Evolutionary conservation across 37 sponge, comb jelly and placozoan species (phyloP), one percentile per base, ranked within the genome.

Genomic region (Eunapius fragilis): DNA sequence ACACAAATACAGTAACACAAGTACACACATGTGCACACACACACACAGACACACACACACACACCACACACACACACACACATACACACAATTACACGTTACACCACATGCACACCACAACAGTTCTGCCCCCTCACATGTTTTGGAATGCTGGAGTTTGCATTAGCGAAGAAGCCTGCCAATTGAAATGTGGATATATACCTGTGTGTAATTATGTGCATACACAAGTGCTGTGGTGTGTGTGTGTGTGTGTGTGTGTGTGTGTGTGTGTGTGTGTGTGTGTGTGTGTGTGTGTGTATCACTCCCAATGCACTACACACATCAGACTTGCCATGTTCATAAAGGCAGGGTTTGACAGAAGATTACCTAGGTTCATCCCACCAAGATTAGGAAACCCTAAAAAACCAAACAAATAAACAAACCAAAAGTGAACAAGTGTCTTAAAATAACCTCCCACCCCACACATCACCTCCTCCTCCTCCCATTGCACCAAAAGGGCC

Each of bases 241-340:
- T 17, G 22, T 58, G 14, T 17, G 58, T 58, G 58, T 58, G 14
- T 19, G 19, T 17, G 22, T 58, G 14, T 58, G 6, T 58, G 58
- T 11, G 58, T 19, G 19, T 10, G 14, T 19, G 4, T 45, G 9
- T 45, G 47, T 45, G 47, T 45, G 47, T 45, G 47, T 45, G 47
- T 9, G 9, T 9, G 47, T 9, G 4, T 9, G 9, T 45, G 9
- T 11, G 47, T 27, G 11, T 34, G 30, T 9, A 75, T 7, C 3
- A 75, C 4, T 75, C 7, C 31, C n/a, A n/a, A 33, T 33, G 32
- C 27, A n/a, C 76, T 13, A 22, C 6, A 75, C 27, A 24, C 27
- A 75, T 75, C 33, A 75, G 71, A 25, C 87, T 31, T 38, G 83
- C 89, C 91, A 91, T 82, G 68, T 86, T 86, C 91, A 91, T 91